Evolutionary conservation across 2,888 invertebrate species (phyloP), one percentile per base, ranked within the genome.

Genomic region (Incurvaria masculella): DNA sequence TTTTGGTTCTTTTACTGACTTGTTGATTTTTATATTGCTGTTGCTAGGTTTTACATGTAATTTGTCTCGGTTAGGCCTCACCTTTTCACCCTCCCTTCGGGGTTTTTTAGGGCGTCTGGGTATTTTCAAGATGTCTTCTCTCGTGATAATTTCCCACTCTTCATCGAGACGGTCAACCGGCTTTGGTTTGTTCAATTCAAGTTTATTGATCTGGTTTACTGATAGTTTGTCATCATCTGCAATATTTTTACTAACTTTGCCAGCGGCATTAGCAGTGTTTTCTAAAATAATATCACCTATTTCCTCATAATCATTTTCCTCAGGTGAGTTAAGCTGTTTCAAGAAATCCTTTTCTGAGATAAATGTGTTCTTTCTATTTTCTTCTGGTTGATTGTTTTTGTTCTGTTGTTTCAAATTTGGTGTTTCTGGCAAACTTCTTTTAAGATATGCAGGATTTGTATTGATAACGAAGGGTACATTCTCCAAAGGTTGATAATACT

Each of bases 261-360:
- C 45, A 57, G 52, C 23, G 45, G 19, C 2, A 18, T 17, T 17
- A 21, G 14, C 0, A 56, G 39, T 2, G 67, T 66, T 54, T 63
- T 33, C 33, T 23, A 23, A 23, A 6, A 23, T 6, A 23, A 23
- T 10, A 23, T 23, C 57, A 0, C 73, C 75, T 19, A 78, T 78
- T 63, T 78, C 78, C 62, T 78, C 78, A 46, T 78, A 78, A 46
- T 69, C 65, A 52, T 78, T 73, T 51, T 78, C 78, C 38, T 58
- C 59, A 4, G 40, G 11, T 17, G 8, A 18, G 4, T 19, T 19
- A 19, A 47, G 26, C 42, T 42, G 47, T 19, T 6, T 42, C 23
- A 4, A 33, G 41, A 11, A 47, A n/a, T 42, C 27, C 19, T 4
- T 42, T 47, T 47, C 16, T 21, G 6, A n/a, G 14, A n/a, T n/a